Evolutionary conservation across 2,113 vertebrate genomes (phyloP).

Genomic region (Syngnathoides biaculeatus): DNA sequence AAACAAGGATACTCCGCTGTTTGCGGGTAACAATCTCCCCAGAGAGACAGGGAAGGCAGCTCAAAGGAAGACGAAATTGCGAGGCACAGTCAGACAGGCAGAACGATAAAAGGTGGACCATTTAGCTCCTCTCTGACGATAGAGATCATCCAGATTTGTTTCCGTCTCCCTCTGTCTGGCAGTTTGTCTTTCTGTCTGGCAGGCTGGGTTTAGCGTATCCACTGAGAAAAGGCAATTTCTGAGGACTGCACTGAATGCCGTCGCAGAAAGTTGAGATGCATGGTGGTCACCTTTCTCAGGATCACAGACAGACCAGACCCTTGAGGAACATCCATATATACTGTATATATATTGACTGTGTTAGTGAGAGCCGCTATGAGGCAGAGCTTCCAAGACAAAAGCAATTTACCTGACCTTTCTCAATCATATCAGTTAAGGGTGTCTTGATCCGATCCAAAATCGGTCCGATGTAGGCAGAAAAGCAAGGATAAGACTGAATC

Average conservation of each 20-base stretch:
- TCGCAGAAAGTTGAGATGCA: neutral
- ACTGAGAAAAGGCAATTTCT: neutral
- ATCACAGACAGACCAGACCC: neutral
- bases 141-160: constrained; percentile 43
- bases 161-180: neutral
- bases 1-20: constrained; percentile 57
- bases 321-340: neutral
- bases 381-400: too few relatives aligned
- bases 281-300: neutral
- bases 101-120: constrained; percentile 38
- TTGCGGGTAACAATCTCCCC: constrained; percentile 62
- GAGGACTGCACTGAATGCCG: neutral
- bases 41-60: constrained; percentile 32
- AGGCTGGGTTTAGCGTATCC: neutral
- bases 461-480: too few relatives aligned
- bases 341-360: too few relatives aligned
- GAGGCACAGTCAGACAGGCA: constrained; percentile 25
- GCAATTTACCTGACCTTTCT: too few relatives aligned
- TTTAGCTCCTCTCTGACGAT: constrained; percentile 50
- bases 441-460: too few relatives aligned
- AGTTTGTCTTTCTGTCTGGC: neutral
- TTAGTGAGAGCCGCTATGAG: too few relatives aligned
- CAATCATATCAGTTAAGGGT: too few relatives aligned
- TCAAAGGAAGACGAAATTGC: constrained; percentile 14
- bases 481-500: too few relatives aligned